Base-by-base conservation (phyloP, 2,888 invertebrate species). In the Carabus problematicus region DNA sequence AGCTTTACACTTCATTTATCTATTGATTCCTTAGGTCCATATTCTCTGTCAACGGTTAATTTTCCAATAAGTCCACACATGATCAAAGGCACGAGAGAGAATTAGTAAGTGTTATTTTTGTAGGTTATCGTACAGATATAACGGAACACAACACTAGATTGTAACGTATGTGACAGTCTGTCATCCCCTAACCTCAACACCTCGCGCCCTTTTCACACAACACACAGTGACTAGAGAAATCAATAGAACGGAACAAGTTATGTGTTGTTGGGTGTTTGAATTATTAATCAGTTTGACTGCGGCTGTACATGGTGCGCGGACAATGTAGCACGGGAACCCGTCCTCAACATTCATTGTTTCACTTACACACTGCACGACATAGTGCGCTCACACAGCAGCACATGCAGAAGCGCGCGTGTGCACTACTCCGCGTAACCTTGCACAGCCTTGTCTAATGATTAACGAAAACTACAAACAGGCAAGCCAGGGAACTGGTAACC, bases 281-380 rank as follows among this genome's bases (percentile, higher is more conserved):
- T 68, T 68, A 68, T 60, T 68, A 68, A 68, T 68, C 49, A 68
- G 60, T 68, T 68, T 59, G 56, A 68, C 55, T 66, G 66, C 66
- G 66, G 56, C 66, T 56, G 59, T 42, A 14, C 16, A 43, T 19
- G 47, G 41, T 41, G 29, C 56, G 58, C 29, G n/a, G 12, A 19
- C 54, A 7, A 54, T 29, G 12, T 56, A 29, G 8, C 12, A n/a
- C 16, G 16, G 16, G 52, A 18, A 18, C 52, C 52, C 11, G 52
- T 19, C 14, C 16, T 18, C 9, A 16, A 52, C 16, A 14, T 1
- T 16, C 52, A 16, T 11, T 16, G 16, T 14, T 18, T 16, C 52
- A 11, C 12, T 12, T 52, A 52, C 18, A 18, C 9, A 52, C 14
- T 45, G 45, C 14, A 45, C 3, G 11, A 45, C 14, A 45, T 45